Percentiles rank a stretch among this genome's conserved stretches.
These are phyloP conservation scores for Hypsibius dujardini DNA, from an alignment of 1,140 invertebrate species.

Conservation along the genomic window DNA sequence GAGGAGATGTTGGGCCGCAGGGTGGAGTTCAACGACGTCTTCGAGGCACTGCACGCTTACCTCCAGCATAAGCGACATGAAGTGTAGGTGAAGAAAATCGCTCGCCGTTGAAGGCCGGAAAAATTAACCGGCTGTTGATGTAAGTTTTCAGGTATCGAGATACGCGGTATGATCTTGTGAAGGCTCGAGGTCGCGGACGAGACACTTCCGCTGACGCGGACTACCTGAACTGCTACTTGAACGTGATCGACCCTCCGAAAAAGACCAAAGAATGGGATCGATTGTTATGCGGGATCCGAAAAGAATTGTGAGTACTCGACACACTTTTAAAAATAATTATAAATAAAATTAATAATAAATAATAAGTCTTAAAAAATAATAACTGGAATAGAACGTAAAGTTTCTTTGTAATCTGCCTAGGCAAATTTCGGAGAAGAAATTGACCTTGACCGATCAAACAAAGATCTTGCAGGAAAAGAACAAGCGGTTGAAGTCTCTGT, in stretches of 20 bases:
- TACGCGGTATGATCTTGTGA: not conserved
- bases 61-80: not conserved
- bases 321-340: not conserved
- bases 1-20: not conserved
- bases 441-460: not conserved
- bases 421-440: slow-evolving; percentile 13
- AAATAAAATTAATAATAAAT: not conserved
- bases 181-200: not conserved
- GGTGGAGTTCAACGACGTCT: slow-evolving; percentile 11
- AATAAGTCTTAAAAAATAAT: not conserved
- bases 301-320: not conserved
- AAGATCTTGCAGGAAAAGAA: not conserved
- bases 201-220: slow-evolving; percentile 2
- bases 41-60: slow-evolving; percentile 3
- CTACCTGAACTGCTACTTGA: not conserved
- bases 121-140: not conserved
- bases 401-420: not conserved
- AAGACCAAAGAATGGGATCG: slow-evolving; percentile 10
- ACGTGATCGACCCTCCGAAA: not conserved
- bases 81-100: not conserved
- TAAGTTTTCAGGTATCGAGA: not conserved
- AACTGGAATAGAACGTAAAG: not conserved
- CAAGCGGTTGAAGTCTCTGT: not conserved
- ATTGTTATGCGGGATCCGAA: not conserved
- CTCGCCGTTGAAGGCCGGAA: no score